phyloP scores from a whole-genome alignment of 1,140 invertebrate species.

The Colletes latitarsis region DNA sequence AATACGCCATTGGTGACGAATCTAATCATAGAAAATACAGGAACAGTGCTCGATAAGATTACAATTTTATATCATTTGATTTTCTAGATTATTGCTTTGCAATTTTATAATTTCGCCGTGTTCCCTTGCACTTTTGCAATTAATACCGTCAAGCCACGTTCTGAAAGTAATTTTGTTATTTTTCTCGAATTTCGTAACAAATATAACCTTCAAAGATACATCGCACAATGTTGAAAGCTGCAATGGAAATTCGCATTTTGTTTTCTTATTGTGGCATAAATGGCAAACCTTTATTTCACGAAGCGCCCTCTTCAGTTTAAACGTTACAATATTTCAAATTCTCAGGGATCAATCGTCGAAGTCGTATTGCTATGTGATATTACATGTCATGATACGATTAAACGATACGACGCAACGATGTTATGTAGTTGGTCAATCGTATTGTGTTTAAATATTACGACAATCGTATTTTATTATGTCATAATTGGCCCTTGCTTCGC shows the following conservation, averaged over 20 bases:
- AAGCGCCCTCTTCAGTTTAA: slow-evolving; percentile 2
- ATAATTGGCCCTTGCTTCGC: not conserved
- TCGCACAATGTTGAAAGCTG: not conserved
- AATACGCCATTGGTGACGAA: no score
- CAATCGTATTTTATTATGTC: slow-evolving; percentile 16
- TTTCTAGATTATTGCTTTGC: no score
- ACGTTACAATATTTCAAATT: not conserved
- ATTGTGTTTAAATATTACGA: no score
- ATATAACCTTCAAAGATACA: not conserved
- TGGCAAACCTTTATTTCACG: not conserved
- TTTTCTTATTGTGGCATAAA: not conserved
- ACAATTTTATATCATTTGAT: no score
- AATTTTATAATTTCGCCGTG: no score
- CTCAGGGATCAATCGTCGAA: not conserved
- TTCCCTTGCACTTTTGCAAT: not conserved
- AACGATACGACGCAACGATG: not conserved
- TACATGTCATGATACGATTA: not conserved
- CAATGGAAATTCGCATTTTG: not conserved
- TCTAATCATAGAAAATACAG: no score
- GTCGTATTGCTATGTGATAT: not conserved
- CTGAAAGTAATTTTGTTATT: not conserved
- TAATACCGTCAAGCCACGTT: not conserved
- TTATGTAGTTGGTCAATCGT: not conserved
- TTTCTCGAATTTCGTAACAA: not conserved
- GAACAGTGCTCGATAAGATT: no score